Conservation (phyloP, 2,888 invertebrate species). For the Cryptus armator region DNA sequence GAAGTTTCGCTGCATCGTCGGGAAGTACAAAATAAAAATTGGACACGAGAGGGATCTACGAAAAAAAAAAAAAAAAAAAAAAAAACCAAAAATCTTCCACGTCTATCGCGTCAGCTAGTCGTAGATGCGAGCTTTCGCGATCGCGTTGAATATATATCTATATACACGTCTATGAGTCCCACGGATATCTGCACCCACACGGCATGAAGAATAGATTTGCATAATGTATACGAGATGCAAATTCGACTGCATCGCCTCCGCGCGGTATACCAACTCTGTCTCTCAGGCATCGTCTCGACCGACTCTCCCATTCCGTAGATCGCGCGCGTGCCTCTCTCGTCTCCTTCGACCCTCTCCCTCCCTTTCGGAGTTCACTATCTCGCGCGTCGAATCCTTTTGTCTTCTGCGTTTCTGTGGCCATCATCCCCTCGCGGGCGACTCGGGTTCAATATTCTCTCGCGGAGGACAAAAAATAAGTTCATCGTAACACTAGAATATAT, state of each 20-base stretch:
- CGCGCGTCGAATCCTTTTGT: constrained; percentile 36
- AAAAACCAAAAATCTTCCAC: constrained; percentile 27
- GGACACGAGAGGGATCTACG: background rate
- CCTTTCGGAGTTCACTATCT: background rate
- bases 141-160: constrained; percentile 47
- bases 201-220: constrained; percentile 70
- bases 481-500: background rate
- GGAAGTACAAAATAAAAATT: background rate
- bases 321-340: background rate
- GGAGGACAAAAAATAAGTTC: constrained; percentile 52
- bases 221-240: constrained; percentile 79
- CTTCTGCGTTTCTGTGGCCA: constrained; percentile 11
- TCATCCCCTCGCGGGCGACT: constrained; percentile 9
- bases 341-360: constrained; percentile 21
- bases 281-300: constrained; percentile 16
- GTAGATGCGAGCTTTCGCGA: constrained; percentile 10
- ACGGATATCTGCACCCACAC: constrained; percentile 65
- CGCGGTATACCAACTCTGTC: constrained; percentile 17
- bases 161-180: constrained; percentile 13
- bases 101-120: constrained; percentile 23
- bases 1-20: background rate
- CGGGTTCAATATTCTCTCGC: constrained; percentile 59
- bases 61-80: background rate
- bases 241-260: constrained; percentile 71
- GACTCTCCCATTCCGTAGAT: constrained; percentile 14